A percentile compares a stretch with the other conserved stretches of the same genome.
Evolutionary conservation across 1,140 invertebrate species (phyloP).

Genomic region (Nephila pilipes): DNA sequence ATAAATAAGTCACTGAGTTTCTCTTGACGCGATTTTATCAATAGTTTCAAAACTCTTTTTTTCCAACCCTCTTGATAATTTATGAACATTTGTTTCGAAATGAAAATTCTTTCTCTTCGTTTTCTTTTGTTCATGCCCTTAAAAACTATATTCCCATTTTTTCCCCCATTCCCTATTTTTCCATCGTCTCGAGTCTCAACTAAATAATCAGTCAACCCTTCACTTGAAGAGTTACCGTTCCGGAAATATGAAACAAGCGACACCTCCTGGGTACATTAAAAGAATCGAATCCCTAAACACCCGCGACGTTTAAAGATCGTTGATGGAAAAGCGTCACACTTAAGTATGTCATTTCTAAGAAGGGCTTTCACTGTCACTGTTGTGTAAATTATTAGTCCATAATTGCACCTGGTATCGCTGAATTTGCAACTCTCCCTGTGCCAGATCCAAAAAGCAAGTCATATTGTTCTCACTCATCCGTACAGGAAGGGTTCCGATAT

Average conservation of each 20-base stretch:
- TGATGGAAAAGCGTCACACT: constrained; percentile 7
- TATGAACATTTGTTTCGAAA: constrained; percentile 21
- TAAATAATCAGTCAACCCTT: constrained; percentile 31
- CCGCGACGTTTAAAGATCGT: background rate
- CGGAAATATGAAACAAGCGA: background rate
- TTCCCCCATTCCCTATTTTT: background rate
- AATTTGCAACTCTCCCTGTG: constrained; percentile 56
- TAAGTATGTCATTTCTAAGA: constrained; percentile 44
- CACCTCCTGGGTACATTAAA: background rate
- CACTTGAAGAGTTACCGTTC: background rate
- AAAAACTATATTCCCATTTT: constrained; percentile 36
- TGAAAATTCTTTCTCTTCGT: background rate
- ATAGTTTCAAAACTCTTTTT: no score
- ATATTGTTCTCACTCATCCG: constrained; percentile 75
- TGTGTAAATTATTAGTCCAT: constrained; percentile 68
- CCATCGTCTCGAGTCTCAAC: background rate
- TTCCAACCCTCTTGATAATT: background rate
- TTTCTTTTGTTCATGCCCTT: constrained; percentile 22
- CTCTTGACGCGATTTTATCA: no score
- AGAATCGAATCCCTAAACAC: constrained; percentile 6
- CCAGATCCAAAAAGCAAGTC: constrained; percentile 55
- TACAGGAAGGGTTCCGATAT: constrained; percentile 61
- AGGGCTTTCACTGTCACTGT: constrained; percentile 39
- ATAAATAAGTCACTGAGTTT: no score
- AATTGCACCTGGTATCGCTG: constrained; percentile 29